Evolutionary conservation across 2,113 vertebrate genomes (phyloP), one percentile per base, ranked within the genome.

Genomic region (Choloepus hoffmanni): DNA sequence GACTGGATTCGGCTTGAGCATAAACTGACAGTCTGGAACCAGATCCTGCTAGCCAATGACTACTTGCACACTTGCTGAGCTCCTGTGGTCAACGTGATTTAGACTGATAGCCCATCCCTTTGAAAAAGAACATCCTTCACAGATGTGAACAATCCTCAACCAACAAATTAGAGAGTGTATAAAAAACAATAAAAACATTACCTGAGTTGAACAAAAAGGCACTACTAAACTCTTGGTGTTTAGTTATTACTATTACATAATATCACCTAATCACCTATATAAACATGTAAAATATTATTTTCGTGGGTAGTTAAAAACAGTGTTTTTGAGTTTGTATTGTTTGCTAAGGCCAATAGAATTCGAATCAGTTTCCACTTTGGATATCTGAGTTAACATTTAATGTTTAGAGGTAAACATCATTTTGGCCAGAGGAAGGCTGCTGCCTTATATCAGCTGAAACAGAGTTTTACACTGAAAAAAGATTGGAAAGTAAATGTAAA

Each of bases 311-410:
- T 40, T 48, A 55, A 92, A 45, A 63, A 82, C 5, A n/a, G 76
- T 30, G 67, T 81, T 82, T 67, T 77, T 74, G 53, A 13, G 94
- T 86, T 60, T 48, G 30, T 67, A 26, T 65, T 28, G 21, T 50
- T 90, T 85, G 4, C 43, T 88, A 30, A 67, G 48, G 28, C n/a
- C 43, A 92, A 58, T 26, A 87, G 62, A 92, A 86, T 92, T 96
- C 48, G 60, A 83, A 79, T 30, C 19, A 83, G 26, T 93, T 95
- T 90, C 30, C 48, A 58, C 21, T 86, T 85, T 73, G 65, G 11
- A 73, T 36, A 89, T 72, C 48, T 45, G 18, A 91, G 72, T 85
- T 68, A 81, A 18, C 87, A 43, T 84, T 50, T 62, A 89, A 30
- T 48, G 13, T 55, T 91, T 92, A 13, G 55, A 30, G 13, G 23